Evolutionary conservation across 2,113 vertebrate genomes (phyloP).

Genomic region (Dendrocopos noguchii): DNA sequence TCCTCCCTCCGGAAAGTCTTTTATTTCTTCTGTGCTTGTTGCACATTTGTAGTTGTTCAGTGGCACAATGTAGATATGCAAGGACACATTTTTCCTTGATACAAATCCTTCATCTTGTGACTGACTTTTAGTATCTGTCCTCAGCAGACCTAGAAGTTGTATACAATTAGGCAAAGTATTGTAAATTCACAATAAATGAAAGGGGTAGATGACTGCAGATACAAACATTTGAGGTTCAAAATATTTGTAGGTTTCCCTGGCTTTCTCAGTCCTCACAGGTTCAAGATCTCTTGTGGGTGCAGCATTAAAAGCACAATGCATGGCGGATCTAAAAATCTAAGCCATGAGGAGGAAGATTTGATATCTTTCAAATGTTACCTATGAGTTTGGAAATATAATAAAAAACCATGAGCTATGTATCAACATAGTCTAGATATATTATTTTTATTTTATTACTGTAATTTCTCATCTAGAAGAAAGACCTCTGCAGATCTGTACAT

Average conservation of each 20-base stretch:
- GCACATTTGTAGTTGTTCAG: slow-evolving; percentile 6
- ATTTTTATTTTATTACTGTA: not conserved
- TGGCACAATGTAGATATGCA: not conserved
- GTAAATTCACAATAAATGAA: not conserved
- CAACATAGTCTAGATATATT: not conserved
- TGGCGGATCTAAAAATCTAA: not conserved
- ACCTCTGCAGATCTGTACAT: not conserved
- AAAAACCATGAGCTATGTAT: not conserved
- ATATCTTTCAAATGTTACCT: not conserved
- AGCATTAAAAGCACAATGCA: not conserved
- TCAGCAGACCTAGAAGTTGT: not conserved
- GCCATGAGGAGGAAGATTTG: not conserved
- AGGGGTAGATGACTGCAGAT: not conserved
- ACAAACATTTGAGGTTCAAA: not conserved
- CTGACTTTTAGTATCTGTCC: not conserved
- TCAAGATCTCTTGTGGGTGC: not conserved
- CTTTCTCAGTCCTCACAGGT: not conserved
- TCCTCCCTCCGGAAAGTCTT: not conserved
- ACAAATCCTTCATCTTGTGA: not conserved
- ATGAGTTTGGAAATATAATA: not conserved
- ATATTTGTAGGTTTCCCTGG: not conserved
- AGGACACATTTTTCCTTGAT: not conserved
- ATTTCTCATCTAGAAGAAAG: not conserved
- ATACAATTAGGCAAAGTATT: not conserved
- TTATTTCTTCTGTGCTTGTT: slow-evolving; percentile 16